Conservation (phyloP, 2,113 vertebrate genomes). For the Cheilinus undulatus region DNA sequence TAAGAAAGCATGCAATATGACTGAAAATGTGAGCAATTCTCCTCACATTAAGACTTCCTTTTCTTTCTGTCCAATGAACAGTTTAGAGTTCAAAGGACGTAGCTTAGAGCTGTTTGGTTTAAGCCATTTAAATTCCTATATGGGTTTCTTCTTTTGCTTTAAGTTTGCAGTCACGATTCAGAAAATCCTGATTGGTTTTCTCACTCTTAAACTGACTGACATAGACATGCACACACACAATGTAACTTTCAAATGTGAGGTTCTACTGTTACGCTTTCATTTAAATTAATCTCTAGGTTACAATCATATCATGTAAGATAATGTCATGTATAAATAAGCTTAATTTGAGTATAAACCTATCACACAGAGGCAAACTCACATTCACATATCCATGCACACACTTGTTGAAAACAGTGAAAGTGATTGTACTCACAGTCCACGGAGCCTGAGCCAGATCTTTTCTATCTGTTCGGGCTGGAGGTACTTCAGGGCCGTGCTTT, state of each 20-base stretch:
- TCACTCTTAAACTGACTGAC: neutral
- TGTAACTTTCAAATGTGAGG: neutral
- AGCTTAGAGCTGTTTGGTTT: constrained; percentile 12
- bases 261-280: neutral
- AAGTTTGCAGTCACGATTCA: neutral
- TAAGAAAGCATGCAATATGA: neutral
- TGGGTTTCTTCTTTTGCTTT: constrained; percentile 9
- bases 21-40: neutral
- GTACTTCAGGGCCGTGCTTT: constrained; percentile 97
- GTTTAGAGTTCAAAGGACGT: constrained; percentile 1
- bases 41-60: neutral
- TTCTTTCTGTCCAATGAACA: neutral
- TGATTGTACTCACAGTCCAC: constrained; percentile 95
- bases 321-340: neutral
- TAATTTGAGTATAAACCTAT: neutral
- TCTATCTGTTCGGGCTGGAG: constrained; percentile 98
- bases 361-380: neutral
- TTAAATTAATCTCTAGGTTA: no score
- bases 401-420: constrained; percentile 63
- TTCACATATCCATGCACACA: constrained; percentile 18
- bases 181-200: no score
- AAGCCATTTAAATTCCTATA: constrained; percentile 6
- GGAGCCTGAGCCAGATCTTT: constrained; percentile 98
- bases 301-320: neutral
- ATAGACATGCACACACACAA: neutral